These are phyloP conservation scores for Sebastes cheni DNA, from an alignment of 2,797 vertebrate genomes.

Conservation along the genomic window DNA sequence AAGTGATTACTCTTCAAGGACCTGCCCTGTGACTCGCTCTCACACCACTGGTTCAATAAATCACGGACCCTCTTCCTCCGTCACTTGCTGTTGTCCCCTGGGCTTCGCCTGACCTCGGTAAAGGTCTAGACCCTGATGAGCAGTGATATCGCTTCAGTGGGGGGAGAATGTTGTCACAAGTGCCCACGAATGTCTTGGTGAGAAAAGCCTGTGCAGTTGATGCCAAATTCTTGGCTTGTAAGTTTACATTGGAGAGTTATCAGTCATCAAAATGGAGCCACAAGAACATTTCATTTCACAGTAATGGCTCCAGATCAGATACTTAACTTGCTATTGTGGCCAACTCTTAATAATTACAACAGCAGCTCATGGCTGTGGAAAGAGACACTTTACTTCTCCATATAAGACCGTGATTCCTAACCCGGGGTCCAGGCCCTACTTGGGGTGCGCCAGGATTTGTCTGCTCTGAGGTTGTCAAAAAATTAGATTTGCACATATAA, in stretches of 20 bases:
- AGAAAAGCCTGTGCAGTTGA: conserved; percentile 31
- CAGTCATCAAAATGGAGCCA: conserved; percentile 35
- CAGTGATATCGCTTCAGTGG: conserved; percentile 3
- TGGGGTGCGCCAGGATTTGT: too few species aligned
- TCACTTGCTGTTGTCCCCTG: conserved; percentile 2
- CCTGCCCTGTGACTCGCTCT: conserved; percentile 46
- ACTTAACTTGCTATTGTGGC: conserved; percentile 22
- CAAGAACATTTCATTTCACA: conserved; percentile 33
- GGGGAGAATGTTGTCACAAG: conserved; percentile 8
- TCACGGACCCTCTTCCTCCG: conserved; percentile 49
- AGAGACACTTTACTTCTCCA: not conserved
- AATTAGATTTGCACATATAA: too few species aligned
- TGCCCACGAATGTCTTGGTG: conserved; percentile 16
- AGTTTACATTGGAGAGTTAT: conserved; percentile 50
- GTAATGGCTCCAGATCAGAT: conserved; percentile 13
- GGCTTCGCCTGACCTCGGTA: conserved; percentile 39
- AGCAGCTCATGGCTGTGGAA: conserved; percentile 9
- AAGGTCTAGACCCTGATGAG: conserved; percentile 24
- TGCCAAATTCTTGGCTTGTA: conserved; percentile 37
- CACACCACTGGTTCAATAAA: conserved; percentile 58
- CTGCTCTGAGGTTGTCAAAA: too few species aligned
- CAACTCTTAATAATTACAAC: conserved; percentile 49
- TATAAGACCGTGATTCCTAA: too few species aligned
- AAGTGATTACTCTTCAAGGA: conserved; percentile 42
- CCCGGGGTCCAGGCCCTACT: too few species aligned